These are phyloP conservation scores for Spilarctia lutea DNA, from an alignment of 2,888 invertebrate genomes.

Conservation along the genomic window DNA sequence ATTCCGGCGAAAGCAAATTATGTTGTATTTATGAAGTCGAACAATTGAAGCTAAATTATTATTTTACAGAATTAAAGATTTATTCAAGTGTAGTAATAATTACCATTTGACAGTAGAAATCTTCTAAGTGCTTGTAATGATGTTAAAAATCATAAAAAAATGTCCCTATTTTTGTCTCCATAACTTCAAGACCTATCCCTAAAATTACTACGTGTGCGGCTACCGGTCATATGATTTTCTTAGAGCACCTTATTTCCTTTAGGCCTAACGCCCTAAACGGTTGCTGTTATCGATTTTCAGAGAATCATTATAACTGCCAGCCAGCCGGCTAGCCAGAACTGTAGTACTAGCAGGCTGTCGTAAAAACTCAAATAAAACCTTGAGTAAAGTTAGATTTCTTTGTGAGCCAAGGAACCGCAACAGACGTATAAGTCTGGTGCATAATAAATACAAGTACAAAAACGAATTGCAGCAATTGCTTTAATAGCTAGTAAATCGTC, in stretches of 20 bases:
- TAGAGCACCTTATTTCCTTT: not conserved
- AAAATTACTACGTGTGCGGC: not conserved
- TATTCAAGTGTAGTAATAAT: too few relatives aligned
- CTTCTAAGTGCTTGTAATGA: too few relatives aligned
- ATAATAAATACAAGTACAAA: not conserved
- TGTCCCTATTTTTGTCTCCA: not conserved
- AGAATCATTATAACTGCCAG: not conserved
- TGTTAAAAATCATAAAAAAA: not conserved
- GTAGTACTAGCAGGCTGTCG: not conserved
- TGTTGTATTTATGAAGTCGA: not conserved
- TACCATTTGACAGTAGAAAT: too few relatives aligned
- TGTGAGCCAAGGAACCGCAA: not conserved
- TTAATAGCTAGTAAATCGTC: not conserved
- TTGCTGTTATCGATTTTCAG: not conserved
- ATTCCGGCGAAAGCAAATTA: too few relatives aligned
- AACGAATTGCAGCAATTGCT: constrained; percentile 3
- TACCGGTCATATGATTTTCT: not conserved
- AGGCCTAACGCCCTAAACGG: not conserved
- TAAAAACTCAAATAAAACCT: not conserved
- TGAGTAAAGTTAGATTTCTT: not conserved
- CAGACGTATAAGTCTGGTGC: not conserved
- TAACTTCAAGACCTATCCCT: not conserved
- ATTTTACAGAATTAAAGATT: too few relatives aligned
- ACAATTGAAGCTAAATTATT: too few relatives aligned
- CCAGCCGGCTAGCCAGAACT: too few relatives aligned